Conservation (phyloP, 2,888 invertebrate species). For the Phaonia tiefii region DNA sequence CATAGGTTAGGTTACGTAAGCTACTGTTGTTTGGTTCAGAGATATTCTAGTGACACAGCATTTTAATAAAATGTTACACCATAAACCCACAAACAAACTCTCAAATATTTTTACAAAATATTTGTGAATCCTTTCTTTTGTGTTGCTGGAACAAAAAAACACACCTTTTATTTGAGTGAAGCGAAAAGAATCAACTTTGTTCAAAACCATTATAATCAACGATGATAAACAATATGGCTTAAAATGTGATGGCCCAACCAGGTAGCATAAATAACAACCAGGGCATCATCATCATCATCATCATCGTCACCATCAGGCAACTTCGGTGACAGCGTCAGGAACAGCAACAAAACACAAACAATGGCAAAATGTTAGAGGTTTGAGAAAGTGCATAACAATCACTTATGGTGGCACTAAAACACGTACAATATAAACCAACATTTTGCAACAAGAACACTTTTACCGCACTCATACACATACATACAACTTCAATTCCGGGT, state of each 20-base stretch:
- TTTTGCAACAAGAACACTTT: conserved; percentile 31
- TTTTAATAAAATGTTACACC: too few relatives aligned
- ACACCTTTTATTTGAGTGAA: not conserved
- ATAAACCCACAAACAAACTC: too few relatives aligned
- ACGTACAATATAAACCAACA: conserved; percentile 53
- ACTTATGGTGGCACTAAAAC: conserved; percentile 50
- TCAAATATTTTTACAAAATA: too few relatives aligned
- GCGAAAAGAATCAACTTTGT: conserved; percentile 30
- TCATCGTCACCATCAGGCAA: conserved; percentile 24
- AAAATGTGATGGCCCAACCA: conserved; percentile 30
- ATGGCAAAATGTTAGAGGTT: conserved; percentile 35
- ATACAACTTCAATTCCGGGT: conserved; percentile 18
- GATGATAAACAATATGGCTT: conserved; percentile 50
- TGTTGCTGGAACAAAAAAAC: too few relatives aligned
- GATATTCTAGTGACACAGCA: too few relatives aligned
- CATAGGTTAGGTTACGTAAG: too few relatives aligned
- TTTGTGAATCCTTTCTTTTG: too few relatives aligned
- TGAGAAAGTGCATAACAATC: conserved; percentile 49
- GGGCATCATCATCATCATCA: conserved; percentile 15
- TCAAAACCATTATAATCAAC: conserved; percentile 53
- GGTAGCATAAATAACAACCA: not conserved
- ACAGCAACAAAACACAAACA: conserved; percentile 41
- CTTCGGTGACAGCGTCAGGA: conserved; percentile 33
- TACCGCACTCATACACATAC: not conserved
- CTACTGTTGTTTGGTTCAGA: too few relatives aligned